These are phyloP conservation scores for Bombus haemorrhoidalis DNA, from an alignment of 1,140 invertebrate species.

Conservation along the genomic window DNA sequence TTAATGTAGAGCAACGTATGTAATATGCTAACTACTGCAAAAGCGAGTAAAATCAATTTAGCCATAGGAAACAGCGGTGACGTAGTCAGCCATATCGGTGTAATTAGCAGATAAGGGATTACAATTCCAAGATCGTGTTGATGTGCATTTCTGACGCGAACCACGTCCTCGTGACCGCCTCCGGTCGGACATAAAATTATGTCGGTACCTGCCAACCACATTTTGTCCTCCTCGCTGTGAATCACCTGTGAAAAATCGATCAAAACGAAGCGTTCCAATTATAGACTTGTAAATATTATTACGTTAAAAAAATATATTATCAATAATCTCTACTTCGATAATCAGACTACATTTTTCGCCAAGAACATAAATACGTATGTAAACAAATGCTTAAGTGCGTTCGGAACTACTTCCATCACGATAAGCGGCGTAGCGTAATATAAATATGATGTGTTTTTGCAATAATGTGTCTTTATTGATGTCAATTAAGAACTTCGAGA, in stretches of 20 bases:
- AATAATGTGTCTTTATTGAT: no score
- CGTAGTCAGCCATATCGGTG: slow-evolving; percentile 70
- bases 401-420: not conserved
- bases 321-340: no score
- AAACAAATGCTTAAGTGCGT: not conserved
- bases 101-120: slow-evolving; percentile 66
- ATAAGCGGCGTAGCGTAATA: not conserved
- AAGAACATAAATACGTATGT: not conserved
- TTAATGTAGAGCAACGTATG: slow-evolving; percentile 65
- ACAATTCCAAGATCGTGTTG: slow-evolving; percentile 66
- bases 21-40: slow-evolving; percentile 65
- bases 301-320: not conserved
- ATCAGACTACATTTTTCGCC: not conserved
- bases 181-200: slow-evolving; percentile 65
- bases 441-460: no score
- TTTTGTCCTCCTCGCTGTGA: slow-evolving; percentile 75
- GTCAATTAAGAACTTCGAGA: not conserved
- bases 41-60: slow-evolving; percentile 58
- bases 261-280: not conserved
- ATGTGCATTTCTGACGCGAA: slow-evolving; percentile 71
- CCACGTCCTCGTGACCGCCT: slow-evolving; percentile 73
- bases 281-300: not conserved
- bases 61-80: slow-evolving; percentile 56
- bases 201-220: slow-evolving; percentile 69
- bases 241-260: slow-evolving; percentile 66